Evolutionary conservation across 2,113 vertebrate genomes (phyloP).

Genomic region (Trachemys scripta): DNA sequence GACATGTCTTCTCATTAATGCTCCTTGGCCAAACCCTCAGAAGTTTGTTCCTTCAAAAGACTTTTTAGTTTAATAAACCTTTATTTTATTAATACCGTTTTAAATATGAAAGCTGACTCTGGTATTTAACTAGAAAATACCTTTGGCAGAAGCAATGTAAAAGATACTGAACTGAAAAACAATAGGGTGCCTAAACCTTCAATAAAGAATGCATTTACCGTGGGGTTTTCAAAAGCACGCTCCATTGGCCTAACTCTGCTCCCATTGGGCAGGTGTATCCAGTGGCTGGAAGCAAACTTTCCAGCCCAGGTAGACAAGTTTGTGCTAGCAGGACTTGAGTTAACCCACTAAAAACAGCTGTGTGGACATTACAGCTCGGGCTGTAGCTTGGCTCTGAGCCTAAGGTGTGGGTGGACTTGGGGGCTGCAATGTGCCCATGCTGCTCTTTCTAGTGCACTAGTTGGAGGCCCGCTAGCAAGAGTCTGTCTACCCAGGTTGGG

Average conservation of each 20-base stretch:
- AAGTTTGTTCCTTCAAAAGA: conserved; percentile 13
- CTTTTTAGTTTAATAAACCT: neutral
- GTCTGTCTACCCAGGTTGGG: neutral
- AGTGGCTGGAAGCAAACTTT: neutral
- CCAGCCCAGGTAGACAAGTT: neutral
- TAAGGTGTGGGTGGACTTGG: neutral
- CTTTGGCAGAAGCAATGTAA: neutral
- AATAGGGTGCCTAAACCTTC: neutral
- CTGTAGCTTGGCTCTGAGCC: neutral
- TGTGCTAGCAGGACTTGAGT: neutral
- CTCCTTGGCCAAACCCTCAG: conserved; percentile 9
- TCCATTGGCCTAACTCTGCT: neutral
- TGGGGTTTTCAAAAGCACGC: neutral
- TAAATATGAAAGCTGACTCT: neutral
- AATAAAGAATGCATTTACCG: neutral
- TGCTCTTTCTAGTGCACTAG: no score
- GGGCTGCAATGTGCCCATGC: neutral
- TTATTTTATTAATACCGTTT: neutral
- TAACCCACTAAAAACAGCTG: neutral
- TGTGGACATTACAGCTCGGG: neutral
- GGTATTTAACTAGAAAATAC: neutral
- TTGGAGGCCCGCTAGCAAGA: neutral
- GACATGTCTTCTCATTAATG: neutral
- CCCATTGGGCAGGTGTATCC: neutral
- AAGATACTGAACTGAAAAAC: neutral